These are phyloP conservation scores for Plagiodera versicolora DNA, from an alignment of 2,888 invertebrate genomes.

Conservation along the genomic window DNA sequence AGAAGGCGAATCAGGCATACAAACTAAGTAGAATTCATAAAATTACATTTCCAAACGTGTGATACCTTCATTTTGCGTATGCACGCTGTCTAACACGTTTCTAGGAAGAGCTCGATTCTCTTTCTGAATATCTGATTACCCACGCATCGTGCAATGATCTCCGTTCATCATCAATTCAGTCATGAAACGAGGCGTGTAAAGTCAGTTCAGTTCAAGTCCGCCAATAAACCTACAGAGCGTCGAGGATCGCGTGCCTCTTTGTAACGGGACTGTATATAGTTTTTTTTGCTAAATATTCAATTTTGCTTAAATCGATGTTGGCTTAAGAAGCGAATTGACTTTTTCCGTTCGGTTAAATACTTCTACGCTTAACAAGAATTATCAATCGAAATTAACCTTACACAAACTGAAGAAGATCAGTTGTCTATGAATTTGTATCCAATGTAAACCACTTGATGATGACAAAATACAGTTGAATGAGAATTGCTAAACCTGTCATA, in stretches of 20 bases:
- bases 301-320: slow-evolving; percentile 2
- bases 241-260: slow-evolving; percentile 4
- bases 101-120: neutral
- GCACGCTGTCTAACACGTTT: neutral
- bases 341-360: neutral
- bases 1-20: too few species aligned
- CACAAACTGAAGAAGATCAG: too few species aligned
- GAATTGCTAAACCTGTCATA: too few species aligned
- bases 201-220: slow-evolving; percentile 1
- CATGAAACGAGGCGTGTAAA: slow-evolving; percentile 13
- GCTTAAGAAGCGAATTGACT: neutral
- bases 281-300: slow-evolving; percentile 11
- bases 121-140: neutral
- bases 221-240: slow-evolving; percentile 9
- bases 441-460: too few species aligned
- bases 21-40: too few species aligned
- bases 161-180: neutral
- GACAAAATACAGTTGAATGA: too few species aligned
- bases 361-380: neutral
- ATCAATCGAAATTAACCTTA: too few species aligned
- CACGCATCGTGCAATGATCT: neutral
- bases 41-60: neutral
- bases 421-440: too few species aligned
- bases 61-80: neutral
- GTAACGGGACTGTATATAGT: too few species aligned